Conservation (phyloP, 2,888 invertebrate species). For the Limnephilus auricula region DNA sequence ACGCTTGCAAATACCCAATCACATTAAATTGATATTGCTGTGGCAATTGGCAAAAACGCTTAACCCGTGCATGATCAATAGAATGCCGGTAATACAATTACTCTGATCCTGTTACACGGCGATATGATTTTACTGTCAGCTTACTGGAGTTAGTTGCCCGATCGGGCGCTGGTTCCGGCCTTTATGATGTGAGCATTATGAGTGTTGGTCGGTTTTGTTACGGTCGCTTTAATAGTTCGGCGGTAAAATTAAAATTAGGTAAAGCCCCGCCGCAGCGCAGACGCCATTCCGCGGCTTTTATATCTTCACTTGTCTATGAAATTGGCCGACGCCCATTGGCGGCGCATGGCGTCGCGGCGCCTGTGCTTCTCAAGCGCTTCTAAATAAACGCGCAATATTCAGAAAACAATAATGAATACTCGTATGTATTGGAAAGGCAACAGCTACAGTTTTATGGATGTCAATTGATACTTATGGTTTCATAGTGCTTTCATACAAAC, state of each 20-base stretch:
- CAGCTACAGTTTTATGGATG: not conserved
- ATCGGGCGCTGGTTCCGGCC: conserved; percentile 25
- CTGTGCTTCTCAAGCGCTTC: conserved; percentile 7
- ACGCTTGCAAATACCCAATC: conserved; percentile 23
- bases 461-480: not conserved
- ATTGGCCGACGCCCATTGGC: conserved; percentile 60
- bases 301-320: conserved; percentile 64
- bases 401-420: not conserved
- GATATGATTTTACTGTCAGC: conserved; percentile 37
- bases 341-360: conserved; percentile 51
- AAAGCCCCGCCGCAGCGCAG: conserved; percentile 54
- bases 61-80: not conserved
- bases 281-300: conserved; percentile 56
- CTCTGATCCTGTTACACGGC: conserved; percentile 29
- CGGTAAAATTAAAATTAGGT: conserved; percentile 65
- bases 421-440: not conserved
- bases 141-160: conserved; percentile 20
- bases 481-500: too few species aligned
- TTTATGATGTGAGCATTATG: conserved; percentile 54
- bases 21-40: conserved; percentile 5
- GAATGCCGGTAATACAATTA: conserved; percentile 25
- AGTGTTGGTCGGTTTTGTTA: conserved; percentile 57
- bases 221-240: conserved; percentile 58
- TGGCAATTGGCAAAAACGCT: conserved; percentile 19
- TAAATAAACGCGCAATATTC: not conserved